Base-by-base conservation (phyloP, 1,140 invertebrate species). In the Melipona quadrifasciata region DNA sequence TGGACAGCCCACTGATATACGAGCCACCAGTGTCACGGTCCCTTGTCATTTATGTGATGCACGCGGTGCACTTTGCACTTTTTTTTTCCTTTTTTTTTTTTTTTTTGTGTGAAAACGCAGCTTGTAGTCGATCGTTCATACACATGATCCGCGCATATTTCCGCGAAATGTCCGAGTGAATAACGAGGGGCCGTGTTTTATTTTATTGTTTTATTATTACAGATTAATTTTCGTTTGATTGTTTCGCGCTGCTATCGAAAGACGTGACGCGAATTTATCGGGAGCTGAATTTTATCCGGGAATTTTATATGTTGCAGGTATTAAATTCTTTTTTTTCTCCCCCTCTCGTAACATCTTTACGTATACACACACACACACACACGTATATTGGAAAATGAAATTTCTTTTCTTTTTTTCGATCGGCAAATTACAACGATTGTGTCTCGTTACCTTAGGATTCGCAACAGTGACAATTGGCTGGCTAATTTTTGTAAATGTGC, bases 1-100 rank as follows among this genome's bases (percentile, higher is more conserved):
- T 64, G 75, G 75, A 90, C 86, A 90, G 81, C 68, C 68, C 79
- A 70, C 55, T 88, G 71, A 85, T 80, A 85, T 76, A 88, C 58
- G 67, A 51, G 39, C 64, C n/a, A 39, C 61, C 39, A 58, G 57
- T 64, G 73, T 80, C 77, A 65, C 67, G 64, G 53, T 57, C 68
- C n/a, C 65, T 12, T 57, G 80, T 24, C 77, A 51, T 71, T 47
- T 72, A 53, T 57, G 67, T 55, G 65, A 34, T 72, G 73, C 68
- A 51, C 47, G 61, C 68, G 72, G 64, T 65, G 82, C 78, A 82
- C 31, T 77, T 73, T 77, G 53, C 77, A 80, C 86, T 85, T 85
- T 88, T 88, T 88, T 47, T 47, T 47, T 47, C 6, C 8, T 47
- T 47, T 47, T 47, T 31, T 31, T 31, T 47, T 47, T 47, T 47